phyloP scores from a whole-genome alignment of 2,113 vertebrate genomes.

The Zeus faber region DNA sequence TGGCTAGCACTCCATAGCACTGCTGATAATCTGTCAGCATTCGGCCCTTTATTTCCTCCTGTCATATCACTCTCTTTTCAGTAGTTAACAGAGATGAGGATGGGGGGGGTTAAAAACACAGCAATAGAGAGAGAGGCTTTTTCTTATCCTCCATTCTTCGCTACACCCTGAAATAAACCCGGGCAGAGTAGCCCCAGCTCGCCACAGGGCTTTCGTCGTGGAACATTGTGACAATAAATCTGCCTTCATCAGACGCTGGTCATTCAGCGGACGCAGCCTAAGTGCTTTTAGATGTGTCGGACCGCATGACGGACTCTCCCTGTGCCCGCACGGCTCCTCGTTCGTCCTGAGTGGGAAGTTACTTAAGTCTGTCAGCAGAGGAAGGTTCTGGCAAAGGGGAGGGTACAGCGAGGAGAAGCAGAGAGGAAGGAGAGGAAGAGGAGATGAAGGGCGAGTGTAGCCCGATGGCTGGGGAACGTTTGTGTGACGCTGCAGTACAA shows the following conservation, averaged over 20 bases:
- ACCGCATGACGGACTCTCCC: slow-evolving; percentile 58
- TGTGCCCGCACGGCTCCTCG: slow-evolving; percentile 48
- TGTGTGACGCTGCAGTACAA: slow-evolving; percentile 49
- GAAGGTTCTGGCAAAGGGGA: slow-evolving; percentile 11
- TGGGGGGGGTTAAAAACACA: slow-evolving; percentile 16
- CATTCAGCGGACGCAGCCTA: slow-evolving; percentile 57
- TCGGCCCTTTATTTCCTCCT: slow-evolving; percentile 32
- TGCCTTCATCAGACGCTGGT: slow-evolving; percentile 61
- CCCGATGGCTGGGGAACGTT: slow-evolving; percentile 46
- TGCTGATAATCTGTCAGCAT: slow-evolving; percentile 42
- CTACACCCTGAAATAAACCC: slow-evolving; percentile 58
- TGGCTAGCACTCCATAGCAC: too few species aligned
- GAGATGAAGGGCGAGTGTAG: slow-evolving; percentile 23
- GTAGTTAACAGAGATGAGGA: slow-evolving; percentile 29
- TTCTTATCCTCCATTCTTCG: slow-evolving; percentile 40
- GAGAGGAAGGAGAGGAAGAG: slow-evolving; percentile 7
- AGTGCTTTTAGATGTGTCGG: slow-evolving; percentile 67
- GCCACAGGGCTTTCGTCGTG: slow-evolving; percentile 42
- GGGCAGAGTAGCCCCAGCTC: slow-evolving; percentile 32
- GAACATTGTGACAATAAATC: slow-evolving; percentile 61
- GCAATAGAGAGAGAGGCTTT: slow-evolving; percentile 24
- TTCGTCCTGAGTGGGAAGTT: slow-evolving; percentile 58
- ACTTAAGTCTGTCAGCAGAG: slow-evolving; percentile 34
- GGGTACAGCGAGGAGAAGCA: slow-evolving; percentile 4
- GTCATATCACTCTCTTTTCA: slow-evolving; percentile 32